A percentile compares a stretch with the other conserved stretches of the same genome.
Conservation (phyloP, 2,888 invertebrate species). For the Peribatodes rhomboidaria region DNA sequence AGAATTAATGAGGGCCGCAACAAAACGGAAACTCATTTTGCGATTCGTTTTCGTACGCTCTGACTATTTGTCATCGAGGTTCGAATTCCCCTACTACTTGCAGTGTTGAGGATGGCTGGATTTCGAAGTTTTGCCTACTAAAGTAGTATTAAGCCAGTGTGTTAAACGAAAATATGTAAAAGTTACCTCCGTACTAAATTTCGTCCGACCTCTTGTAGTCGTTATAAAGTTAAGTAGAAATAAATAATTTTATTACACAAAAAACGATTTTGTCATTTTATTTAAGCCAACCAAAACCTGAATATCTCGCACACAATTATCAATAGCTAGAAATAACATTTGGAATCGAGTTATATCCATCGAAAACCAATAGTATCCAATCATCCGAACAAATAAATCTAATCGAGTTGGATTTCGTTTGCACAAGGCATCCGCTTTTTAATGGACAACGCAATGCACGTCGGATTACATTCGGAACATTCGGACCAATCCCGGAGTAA, state of each 20-base stretch:
- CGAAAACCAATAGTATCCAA: slow-evolving; percentile 28
- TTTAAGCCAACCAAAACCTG: no score
- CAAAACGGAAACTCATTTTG: slow-evolving; percentile 40
- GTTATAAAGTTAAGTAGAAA: no score
- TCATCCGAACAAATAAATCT: slow-evolving; percentile 49
- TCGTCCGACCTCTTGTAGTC: no score
- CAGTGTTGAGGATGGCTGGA: no score
- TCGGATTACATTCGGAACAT: slow-evolving; percentile 22
- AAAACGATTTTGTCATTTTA: no score
- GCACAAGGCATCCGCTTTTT: slow-evolving; percentile 44
- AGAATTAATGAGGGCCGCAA: slow-evolving; percentile 42
- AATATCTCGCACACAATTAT: no score
- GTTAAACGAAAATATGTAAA: no score
- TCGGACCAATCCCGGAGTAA: slow-evolving; percentile 4
- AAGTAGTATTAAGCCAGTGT: no score
- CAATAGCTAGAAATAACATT: no score
- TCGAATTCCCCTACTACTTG: slow-evolving; percentile 13
- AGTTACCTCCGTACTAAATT: no score
- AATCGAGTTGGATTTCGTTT: slow-evolving; percentile 51
- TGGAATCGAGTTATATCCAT: background rate
- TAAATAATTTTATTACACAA: no score
- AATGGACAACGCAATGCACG: slow-evolving; percentile 48
- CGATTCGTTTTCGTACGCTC: slow-evolving; percentile 29
- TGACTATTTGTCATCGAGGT: slow-evolving; percentile 36
- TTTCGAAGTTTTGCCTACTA: no score